Evolutionary conservation across 2,113 vertebrate genomes (phyloP), one percentile per base, ranked within the genome.

Genomic region (Girardinichthys multiradiatus): DNA sequence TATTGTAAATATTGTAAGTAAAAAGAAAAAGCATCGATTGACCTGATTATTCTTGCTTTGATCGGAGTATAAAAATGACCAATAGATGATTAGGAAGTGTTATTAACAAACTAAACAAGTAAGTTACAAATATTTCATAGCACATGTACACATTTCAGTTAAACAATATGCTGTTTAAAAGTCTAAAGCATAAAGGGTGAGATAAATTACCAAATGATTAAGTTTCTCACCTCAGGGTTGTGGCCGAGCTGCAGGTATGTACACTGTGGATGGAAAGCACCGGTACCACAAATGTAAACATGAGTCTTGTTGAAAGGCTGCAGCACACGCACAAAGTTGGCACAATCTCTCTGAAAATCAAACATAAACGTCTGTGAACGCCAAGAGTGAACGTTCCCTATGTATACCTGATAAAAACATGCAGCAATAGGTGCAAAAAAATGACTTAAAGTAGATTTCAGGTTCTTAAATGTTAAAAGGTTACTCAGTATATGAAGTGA

Each of bases 271-370:
- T 96, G 90, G 82, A 94, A 97, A 33, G 96, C 95, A 0, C 96
- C 95, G 0, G 96, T 97, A 0, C 95, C 96, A 0, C 96, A 97
- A 9, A 87, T 93, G 0, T 94, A 95, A 33, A 97, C 91, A 0
- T 96, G 95, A 2, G 89, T 97, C 71, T 94, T 95, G 72, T 97
- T 97, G 91, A 95, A 94, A 0, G 93, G 92, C 88, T 97, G 95
- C 33, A 97, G 92, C 69, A 96, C 90, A 28, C 96, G 95, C 70
- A 97, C 91, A 31, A 95, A 96, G 92, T 97, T 97, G 72, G 95
- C 95, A 62, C 96, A 97, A 26, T 97, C 96, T 0, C 87, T 95
- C 96, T 97, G 91, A 0, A 71, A 64, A 60, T 45, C 0, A 10
- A 35, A 48, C 35, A 35, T 14, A 31, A 62, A 26, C 62, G 13